These are phyloP conservation scores for Agonum fuliginosum DNA, from an alignment of 2,888 invertebrate genomes.

Conservation along the genomic window DNA sequence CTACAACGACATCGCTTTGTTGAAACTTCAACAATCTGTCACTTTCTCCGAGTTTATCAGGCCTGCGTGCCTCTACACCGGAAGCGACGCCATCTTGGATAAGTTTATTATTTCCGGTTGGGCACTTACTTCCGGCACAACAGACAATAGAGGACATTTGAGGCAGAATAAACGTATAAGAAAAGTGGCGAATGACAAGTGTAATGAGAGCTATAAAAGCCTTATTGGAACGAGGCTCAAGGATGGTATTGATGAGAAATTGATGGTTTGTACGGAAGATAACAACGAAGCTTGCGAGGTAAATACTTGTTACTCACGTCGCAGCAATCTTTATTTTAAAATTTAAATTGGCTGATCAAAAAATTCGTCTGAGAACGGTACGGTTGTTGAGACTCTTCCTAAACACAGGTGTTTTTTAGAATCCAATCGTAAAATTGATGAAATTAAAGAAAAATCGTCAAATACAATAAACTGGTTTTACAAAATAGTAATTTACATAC, in stretches of 20 bases:
- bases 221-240: constrained; percentile 65
- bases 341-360: too few relatives aligned
- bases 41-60: constrained; percentile 68
- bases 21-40: constrained; percentile 67
- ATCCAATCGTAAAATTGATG: too few relatives aligned
- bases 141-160: not conserved
- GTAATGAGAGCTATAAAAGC: not conserved
- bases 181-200: not conserved
- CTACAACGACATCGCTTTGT: constrained; percentile 72
- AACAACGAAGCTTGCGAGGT: constrained; percentile 74
- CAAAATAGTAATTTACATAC: too few relatives aligned
- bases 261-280: constrained; percentile 74
- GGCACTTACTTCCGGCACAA: not conserved
- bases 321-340: too few relatives aligned
- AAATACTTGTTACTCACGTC: constrained; percentile 58
- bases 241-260: constrained; percentile 69
- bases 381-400: too few relatives aligned
- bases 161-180: not conserved
- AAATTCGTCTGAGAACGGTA: too few relatives aligned
- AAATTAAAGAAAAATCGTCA: too few relatives aligned
- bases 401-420: too few relatives aligned
- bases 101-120: constrained; percentile 5
- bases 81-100: not conserved
- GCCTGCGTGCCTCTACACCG: constrained; percentile 70
- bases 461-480: too few relatives aligned